phyloP scores from a whole-genome alignment of 2,888 invertebrate species.

The Sussaba pulchella region DNA sequence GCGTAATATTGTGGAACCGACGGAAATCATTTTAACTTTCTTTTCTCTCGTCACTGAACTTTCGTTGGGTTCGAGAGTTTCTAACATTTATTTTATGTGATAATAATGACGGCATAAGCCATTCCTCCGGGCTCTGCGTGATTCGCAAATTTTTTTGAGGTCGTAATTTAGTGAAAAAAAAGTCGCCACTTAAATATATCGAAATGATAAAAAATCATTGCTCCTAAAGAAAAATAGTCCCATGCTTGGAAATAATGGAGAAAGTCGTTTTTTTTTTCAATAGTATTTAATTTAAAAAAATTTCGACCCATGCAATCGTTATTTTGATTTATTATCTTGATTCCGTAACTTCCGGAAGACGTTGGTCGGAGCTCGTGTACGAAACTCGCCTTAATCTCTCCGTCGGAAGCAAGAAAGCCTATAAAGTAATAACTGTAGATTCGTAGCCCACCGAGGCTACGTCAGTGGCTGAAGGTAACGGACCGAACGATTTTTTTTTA shows the following conservation, averaged over 20 bases:
- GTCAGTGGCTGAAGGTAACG: slow-evolving; percentile 46
- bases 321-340: not conserved
- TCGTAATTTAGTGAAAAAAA: not conserved
- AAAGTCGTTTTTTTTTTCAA: too few species aligned
- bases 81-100: slow-evolving; percentile 27
- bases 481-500: slow-evolving; percentile 55
- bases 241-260: not conserved
- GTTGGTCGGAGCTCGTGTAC: slow-evolving; percentile 4
- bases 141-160: not conserved
- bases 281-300: too few species aligned
- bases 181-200: too few species aligned
- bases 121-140: not conserved
- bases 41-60: slow-evolving; percentile 53
- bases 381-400: not conserved
- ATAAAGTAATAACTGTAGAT: slow-evolving; percentile 55
- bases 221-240: too few species aligned
- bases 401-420: slow-evolving; percentile 11
- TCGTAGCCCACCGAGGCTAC: slow-evolving; percentile 24
- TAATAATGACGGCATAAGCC: slow-evolving; percentile 36
- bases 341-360: slow-evolving; percentile 10
- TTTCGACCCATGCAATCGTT: too few species aligned
- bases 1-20: slow-evolving; percentile 12
- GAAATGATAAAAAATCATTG: too few species aligned
- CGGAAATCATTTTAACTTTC: slow-evolving; percentile 56
- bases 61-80: slow-evolving; percentile 27